Conservation (phyloP, 2,888 invertebrate species). For the Autographa gamma region DNA sequence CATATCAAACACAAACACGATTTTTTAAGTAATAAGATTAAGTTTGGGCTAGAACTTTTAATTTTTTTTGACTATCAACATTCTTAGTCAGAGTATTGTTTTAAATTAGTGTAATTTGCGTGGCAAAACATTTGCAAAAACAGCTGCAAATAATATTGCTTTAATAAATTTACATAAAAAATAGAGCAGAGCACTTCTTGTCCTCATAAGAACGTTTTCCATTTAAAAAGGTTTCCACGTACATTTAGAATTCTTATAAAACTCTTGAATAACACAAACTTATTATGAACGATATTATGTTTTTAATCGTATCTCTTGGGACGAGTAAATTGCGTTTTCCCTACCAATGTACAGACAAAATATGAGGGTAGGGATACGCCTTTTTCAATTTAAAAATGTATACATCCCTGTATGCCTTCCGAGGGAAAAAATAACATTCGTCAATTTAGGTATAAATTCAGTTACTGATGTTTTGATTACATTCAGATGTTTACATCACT, state of each 20-base stretch:
- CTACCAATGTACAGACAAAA: slow-evolving; percentile 18
- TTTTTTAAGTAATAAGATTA: too few species aligned
- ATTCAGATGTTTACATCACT: neutral
- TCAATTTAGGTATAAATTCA: neutral
- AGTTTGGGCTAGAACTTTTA: too few species aligned
- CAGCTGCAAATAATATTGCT: too few species aligned
- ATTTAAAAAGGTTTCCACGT: neutral
- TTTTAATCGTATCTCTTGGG: slow-evolving; percentile 32
- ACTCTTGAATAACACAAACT: neutral
- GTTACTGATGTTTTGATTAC: neutral
- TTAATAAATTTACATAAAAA: too few species aligned
- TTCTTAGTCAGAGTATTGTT: too few species aligned
- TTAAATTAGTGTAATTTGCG: too few species aligned
- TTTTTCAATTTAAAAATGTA: slow-evolving; percentile 38
- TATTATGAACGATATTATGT: slow-evolving; percentile 11
- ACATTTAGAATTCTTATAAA: neutral
- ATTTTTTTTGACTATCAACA: too few species aligned
- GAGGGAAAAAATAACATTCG: slow-evolving; percentile 11
- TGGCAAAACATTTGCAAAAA: too few species aligned
- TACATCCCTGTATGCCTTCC: slow-evolving; percentile 9
- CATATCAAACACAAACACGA: too few species aligned
- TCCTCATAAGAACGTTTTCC: neutral
- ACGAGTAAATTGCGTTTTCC: slow-evolving; percentile 26
- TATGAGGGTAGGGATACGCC: slow-evolving; percentile 14
- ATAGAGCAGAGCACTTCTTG: neutral